Base-by-base conservation (phyloP, 2,797 vertebrate genomes). In the Myotis pilosus region DNA sequence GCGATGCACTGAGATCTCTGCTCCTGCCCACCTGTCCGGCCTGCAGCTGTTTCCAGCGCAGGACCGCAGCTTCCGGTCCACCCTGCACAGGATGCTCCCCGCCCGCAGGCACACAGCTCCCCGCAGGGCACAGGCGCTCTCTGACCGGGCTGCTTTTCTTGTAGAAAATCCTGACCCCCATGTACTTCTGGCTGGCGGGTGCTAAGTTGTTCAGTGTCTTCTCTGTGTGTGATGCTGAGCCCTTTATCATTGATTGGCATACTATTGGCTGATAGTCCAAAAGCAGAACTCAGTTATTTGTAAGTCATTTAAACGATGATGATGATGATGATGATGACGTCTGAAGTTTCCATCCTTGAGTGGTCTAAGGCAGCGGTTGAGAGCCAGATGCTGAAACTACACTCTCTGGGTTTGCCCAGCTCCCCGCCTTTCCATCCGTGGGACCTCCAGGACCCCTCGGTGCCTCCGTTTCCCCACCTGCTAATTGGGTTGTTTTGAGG, bases 91-190 rank as follows among this genome's bases (percentile, higher is more conserved):
- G 38, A 17, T 13, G 9, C 49, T 16, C 30, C 1, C 19, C 38
- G 11, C 1, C 38, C 3, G 16, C 0, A 1, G 17, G 19, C 25
- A 5, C 19, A 62, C 53, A 33, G 17, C 7, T 10, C 74, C 20
- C 23, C 4, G 53, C 33, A 30, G 49, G 17, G n/a, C 51, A 33
- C 0, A 0, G 20, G 2, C 9, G 30, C 53, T 22, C 33, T 51
- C 83, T 2, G 64, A 62, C 7, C 15, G 0, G 20, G 33, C 25
- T 64, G 41, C 68, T 74, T 51, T 53, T 49, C 66, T 36, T 38
- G 30, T 2, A 12, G 74, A 38, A n/a, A 62, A 25, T 11, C 16
- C 53, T 25, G 47, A 5, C 20, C 0, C 3, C 19, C 25, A 1
- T 19, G 20, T 25, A 19, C 38, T 16, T 41, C 41, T 36, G 47